Percentiles rank a stretch among this genome's conserved stretches.
Evolutionary conservation across 2,888 invertebrate species (phyloP).

Genomic region (Agonopterix arenella): DNA sequence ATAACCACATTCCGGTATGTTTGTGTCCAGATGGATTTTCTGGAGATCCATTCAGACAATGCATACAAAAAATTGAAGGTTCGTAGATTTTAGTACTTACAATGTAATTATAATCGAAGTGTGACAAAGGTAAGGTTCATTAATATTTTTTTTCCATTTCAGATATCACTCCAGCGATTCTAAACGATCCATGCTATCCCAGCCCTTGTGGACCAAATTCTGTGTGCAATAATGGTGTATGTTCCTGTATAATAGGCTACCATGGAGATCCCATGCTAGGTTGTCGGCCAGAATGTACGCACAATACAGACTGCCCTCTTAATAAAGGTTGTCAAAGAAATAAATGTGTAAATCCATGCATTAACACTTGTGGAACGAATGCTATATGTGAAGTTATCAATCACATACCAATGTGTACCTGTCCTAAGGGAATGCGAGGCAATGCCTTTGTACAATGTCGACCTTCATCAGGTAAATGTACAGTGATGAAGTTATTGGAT

Average conservation of each 20-base stretch:
- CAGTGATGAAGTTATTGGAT: background rate
- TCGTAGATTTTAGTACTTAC: slow-evolving; percentile 5
- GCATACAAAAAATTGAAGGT: slow-evolving; percentile 71
- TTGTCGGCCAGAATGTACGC: slow-evolving; percentile 83
- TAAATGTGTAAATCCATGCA: slow-evolving; percentile 85
- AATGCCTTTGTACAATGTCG: slow-evolving; percentile 81
- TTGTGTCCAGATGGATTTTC: slow-evolving; percentile 80
- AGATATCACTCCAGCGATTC: slow-evolving; percentile 3
- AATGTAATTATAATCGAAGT: background rate
- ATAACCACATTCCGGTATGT: slow-evolving; percentile 85
- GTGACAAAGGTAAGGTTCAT: background rate
- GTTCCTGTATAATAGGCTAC: slow-evolving; percentile 78
- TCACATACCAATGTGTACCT: slow-evolving; percentile 83
- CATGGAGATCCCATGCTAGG: slow-evolving; percentile 82
- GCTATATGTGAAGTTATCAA: slow-evolving; percentile 84
- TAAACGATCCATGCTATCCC: slow-evolving; percentile 75
- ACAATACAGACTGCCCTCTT: slow-evolving; percentile 80
- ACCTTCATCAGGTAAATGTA: slow-evolving; percentile 59
- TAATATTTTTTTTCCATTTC: slow-evolving; percentile 1
- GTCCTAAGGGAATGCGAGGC: slow-evolving; percentile 80
- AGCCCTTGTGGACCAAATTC: slow-evolving; percentile 81
- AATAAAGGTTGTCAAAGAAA: slow-evolving; percentile 81
- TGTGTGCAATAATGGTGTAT: slow-evolving; percentile 73
- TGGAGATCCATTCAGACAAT: slow-evolving; percentile 84
- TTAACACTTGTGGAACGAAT: slow-evolving; percentile 82